Base-by-base conservation (phyloP, 2,797 vertebrate species). In the Tenualosa ilisha region DNA sequence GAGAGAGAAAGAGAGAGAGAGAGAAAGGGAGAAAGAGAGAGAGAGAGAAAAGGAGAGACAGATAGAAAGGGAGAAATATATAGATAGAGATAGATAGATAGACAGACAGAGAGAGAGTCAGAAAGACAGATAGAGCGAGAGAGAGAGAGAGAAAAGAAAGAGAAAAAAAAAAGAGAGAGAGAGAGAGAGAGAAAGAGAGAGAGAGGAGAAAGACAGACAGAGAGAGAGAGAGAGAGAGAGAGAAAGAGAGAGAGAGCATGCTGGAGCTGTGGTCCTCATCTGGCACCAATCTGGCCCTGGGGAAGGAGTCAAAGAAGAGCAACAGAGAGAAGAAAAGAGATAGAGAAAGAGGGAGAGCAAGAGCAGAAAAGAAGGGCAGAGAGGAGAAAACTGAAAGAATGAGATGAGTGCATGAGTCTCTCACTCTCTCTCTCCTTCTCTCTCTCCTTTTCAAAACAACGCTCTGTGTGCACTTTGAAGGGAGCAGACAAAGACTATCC, bases 401-500 rank as follows among this genome's bases (percentile, higher is more conserved):
- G 63, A 43, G 31, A 40, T 75, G 68, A 75, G 31, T 40, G 31
- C 72, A 79, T 20, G 17, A 17, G 17, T 9, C 37, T 40, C 72
- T 79, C 72, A 20, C 72, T 79, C 72, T 56, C 17, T 56, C 15
- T 56, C 54, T 54, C 53, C 20, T 22, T 3, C 6, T 40, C 72
- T 79, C 72, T 8, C 72, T 79, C 72, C 40, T 79, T 79, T 79
- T 79, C 72, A 79, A 79, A 79, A 79, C 72, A 75, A 84, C 84
- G 87, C 84, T 83, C 40, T 85, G 85, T 82, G 86, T 85, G 83
- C 86, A 61, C 68, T 88, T 83, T 89, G 88, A 87, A 89, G 86
- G 84, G 72, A 5, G 37, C 83, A 90, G 86, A 90, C 89, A 89
- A 91, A 89, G 72, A 85, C 82, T 83, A 84, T 82, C 83, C 46